Evolutionary conservation across 2,113 vertebrate species (phyloP).

Genomic region (Acrocephalus arundinaceus): DNA sequence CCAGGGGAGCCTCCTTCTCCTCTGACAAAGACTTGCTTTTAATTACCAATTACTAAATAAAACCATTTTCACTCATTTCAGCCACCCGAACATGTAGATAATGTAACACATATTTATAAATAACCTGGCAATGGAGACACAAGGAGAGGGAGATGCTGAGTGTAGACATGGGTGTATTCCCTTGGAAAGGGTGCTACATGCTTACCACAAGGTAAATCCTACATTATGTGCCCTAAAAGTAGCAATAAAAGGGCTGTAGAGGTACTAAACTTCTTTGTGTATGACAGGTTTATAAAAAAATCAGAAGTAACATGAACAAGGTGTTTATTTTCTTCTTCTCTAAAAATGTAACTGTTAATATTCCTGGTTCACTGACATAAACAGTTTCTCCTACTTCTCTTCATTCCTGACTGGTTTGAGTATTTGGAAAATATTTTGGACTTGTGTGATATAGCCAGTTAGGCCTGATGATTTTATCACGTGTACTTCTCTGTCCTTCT

Average conservation of each 20-base stretch:
- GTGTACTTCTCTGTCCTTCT: not conserved
- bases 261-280: not conserved
- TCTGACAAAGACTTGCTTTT: not conserved
- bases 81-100: not conserved
- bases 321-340: not conserved
- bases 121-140: not conserved
- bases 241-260: not conserved
- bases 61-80: not conserved
- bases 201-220: not conserved
- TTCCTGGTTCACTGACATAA: not conserved
- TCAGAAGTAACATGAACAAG: not conserved
- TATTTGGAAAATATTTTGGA: not conserved
- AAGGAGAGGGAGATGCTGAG: not conserved
- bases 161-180: not conserved
- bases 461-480: not conserved
- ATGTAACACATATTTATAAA: not conserved
- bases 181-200: not conserved
- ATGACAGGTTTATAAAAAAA: not conserved
- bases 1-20: not conserved
- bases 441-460: not conserved
- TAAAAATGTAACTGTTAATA: not conserved
- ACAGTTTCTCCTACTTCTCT: not conserved
- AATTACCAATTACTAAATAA: not conserved
- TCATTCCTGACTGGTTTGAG: not conserved
- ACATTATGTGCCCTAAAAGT: not conserved